Conservation (phyloP, 2,888 invertebrate genomes). For the Caenorhabditis uteleia region DNA sequence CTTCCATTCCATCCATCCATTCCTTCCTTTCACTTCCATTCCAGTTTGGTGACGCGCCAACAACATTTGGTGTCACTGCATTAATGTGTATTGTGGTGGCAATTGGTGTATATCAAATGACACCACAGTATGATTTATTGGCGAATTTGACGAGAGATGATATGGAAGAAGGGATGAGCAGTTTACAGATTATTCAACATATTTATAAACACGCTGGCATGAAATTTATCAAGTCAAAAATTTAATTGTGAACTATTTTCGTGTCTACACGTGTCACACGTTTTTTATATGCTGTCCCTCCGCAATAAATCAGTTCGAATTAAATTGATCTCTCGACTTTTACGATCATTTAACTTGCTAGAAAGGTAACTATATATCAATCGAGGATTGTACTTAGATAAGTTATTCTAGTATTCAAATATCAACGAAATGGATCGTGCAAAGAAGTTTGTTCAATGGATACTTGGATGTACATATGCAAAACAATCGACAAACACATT, state of each 20-base stretch:
- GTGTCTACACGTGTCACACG: not conserved
- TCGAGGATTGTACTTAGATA: too few species aligned
- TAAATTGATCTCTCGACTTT: too few species aligned
- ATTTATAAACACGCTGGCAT: constrained; percentile 16
- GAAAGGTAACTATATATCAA: too few species aligned
- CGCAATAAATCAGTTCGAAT: too few species aligned
- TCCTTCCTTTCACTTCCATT: constrained; percentile 1
- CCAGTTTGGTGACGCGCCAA: constrained; percentile 33
- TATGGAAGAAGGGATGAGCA: constrained; percentile 12
- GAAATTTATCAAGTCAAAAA: constrained; percentile 15
- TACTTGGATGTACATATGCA: constrained; percentile 31
- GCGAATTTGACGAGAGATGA: constrained; percentile 11
- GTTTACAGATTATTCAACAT: constrained; percentile 16
- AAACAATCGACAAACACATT: too few species aligned
- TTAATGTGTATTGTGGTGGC: constrained; percentile 44
- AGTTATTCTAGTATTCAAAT: too few species aligned
- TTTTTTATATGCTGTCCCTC: not conserved
- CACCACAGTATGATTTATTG: constrained; percentile 35
- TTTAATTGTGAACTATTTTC: constrained; percentile 4
- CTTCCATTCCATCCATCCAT: too few species aligned
- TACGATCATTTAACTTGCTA: too few species aligned
- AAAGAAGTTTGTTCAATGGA: constrained; percentile 25
- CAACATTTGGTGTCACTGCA: constrained; percentile 48
- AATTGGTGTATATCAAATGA: constrained; percentile 25
- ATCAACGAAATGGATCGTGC: too few species aligned